Evolutionary conservation across 2,113 vertebrate genomes (phyloP).

Genomic region (Tychaedon coryphoeus): DNA sequence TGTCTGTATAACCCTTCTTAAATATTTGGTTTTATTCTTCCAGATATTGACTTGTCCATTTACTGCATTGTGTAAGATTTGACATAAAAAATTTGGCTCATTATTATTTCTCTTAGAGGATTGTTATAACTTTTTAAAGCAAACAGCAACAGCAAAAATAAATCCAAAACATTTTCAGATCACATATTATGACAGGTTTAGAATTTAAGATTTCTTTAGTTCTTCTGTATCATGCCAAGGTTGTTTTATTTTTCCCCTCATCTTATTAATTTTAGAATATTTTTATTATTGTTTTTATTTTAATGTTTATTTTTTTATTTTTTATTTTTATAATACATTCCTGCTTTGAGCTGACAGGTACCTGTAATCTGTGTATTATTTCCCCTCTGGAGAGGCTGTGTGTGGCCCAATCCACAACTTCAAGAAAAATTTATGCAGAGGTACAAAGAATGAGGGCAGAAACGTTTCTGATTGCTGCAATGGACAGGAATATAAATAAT

Average conservation of each 20-base stretch:
- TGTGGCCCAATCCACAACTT: neutral
- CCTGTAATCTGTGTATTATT: neutral
- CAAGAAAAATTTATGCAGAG: neutral
- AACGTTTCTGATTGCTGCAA: neutral
- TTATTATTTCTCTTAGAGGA: neutral
- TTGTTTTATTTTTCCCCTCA: neutral
- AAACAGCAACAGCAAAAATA: neutral
- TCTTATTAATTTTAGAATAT: neutral
- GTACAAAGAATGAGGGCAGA: neutral
- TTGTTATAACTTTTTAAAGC: neutral
- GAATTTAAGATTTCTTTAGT: neutral
- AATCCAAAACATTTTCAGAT: accelerated
- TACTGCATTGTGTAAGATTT: neutral
- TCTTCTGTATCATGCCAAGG: neutral
- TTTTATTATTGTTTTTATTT: neutral
- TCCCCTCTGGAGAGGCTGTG: neutral
- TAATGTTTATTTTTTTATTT: too few relatives aligned
- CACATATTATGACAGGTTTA: neutral
- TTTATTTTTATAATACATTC: neutral
- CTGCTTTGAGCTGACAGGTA: neutral
- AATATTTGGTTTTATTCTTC: neutral
- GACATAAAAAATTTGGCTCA: accelerated
- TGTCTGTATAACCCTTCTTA: neutral
- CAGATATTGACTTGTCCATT: accelerated
- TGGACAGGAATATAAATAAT: accelerated